Conservation (phyloP, 2,797 vertebrate species). For the Catostomus latipinnis region DNA sequence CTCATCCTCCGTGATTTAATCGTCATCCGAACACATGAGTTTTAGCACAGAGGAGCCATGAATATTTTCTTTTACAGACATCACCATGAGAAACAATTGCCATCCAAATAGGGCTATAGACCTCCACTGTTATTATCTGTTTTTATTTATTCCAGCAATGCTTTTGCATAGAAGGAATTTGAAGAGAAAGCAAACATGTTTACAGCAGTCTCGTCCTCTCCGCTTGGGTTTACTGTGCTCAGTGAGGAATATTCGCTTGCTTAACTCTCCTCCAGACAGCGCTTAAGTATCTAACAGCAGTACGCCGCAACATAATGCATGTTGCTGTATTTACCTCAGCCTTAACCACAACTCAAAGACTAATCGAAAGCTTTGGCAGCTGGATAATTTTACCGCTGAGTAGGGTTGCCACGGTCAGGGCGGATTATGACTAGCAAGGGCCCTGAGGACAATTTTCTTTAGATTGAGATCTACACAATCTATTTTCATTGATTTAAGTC, state of each 20-base stretch:
- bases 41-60: no score
- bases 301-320: background rate
- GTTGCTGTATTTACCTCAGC: background rate
- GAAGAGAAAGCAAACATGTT: conserved; percentile 23
- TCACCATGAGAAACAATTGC: no score
- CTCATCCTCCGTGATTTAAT: no score
- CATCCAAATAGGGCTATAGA: background rate
- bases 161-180: conserved; percentile 29
- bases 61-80: no score
- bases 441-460: no score
- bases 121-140: conserved; percentile 35
- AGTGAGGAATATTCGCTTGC: conserved; percentile 1
- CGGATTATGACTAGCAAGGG: no score
- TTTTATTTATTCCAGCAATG: conserved; percentile 42
- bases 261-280: conserved; percentile 15
- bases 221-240: conserved; percentile 12
- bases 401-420: no score
- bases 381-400: background rate
- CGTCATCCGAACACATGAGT: no score
- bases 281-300: conserved; percentile 38
- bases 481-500: no score
- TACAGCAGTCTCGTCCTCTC: background rate
- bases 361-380: conserved; percentile 17
- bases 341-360: background rate
- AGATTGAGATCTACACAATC: no score